These are phyloP conservation scores for Gallinago paraguaiae DNA, from an alignment of 2,113 vertebrate species.

Conservation along the genomic window DNA sequence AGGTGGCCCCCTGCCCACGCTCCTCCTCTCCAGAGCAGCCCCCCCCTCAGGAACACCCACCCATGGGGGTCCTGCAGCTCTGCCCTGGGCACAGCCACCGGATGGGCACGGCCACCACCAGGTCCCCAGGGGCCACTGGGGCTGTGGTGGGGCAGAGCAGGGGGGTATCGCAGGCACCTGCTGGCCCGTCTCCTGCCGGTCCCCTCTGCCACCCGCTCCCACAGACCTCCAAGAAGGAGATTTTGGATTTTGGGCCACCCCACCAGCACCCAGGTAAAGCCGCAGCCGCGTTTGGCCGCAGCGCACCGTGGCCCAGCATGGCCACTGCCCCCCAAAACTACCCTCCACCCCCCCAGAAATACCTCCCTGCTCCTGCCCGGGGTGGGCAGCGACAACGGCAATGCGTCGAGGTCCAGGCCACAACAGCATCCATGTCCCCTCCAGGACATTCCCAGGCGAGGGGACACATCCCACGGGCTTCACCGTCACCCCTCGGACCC, in stretches of 20 bases:
- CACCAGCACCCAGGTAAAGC: background rate
- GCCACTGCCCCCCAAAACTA: background rate
- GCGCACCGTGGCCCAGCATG: background rate
- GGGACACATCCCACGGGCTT: fast-evolving
- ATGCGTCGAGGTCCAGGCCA: fast-evolving
- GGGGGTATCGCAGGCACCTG: fast-evolving
- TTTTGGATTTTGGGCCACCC: background rate
- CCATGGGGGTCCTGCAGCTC: background rate
- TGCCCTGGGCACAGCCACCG: background rate
- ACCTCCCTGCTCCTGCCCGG: fast-evolving
- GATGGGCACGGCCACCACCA: fast-evolving
- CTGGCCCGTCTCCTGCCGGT: background rate
- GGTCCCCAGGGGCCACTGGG: background rate
- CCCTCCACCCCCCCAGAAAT: background rate
- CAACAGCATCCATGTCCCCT: fast-evolving
- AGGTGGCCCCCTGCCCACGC: fast-evolving
- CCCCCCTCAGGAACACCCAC: background rate
- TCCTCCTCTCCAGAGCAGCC: background rate
- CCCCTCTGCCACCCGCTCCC: background rate
- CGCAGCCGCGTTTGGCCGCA: fast-evolving
- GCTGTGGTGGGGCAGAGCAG: background rate
- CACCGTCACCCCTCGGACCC: background rate
- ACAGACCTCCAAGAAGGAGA: background rate
- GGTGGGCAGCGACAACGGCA: background rate
- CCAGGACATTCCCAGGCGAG: background rate